Conservation (phyloP, 2,888 invertebrate species). For the Leucophenga maculata region DNA sequence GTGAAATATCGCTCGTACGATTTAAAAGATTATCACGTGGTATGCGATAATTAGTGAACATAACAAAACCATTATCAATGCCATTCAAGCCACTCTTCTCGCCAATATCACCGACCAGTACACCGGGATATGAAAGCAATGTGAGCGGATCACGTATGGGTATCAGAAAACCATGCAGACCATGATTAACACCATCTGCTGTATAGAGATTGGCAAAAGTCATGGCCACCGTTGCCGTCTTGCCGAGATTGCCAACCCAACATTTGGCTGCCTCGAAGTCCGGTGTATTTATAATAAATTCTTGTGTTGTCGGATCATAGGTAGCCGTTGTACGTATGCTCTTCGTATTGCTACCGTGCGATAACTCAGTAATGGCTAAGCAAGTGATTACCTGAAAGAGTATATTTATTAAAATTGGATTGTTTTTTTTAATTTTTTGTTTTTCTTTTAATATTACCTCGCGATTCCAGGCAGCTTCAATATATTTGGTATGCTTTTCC, state of each 20-base stretch:
- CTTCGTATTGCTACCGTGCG: constrained; percentile 95
- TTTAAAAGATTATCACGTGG: constrained; percentile 89
- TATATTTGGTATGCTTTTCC: constrained; percentile 80
- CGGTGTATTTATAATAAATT: constrained; percentile 92
- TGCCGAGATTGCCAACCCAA: constrained; percentile 95
- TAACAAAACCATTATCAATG: constrained; percentile 92
- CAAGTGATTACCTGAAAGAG: constrained; percentile 76
- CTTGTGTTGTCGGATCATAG: constrained; percentile 83
- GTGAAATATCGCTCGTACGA: constrained; percentile 89
- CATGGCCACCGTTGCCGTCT: constrained; percentile 88
- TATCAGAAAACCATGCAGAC: constrained; percentile 91
- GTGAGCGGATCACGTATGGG: constrained; percentile 87
- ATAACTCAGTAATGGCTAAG: constrained; percentile 92
- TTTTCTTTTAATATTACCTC: constrained; percentile 72
- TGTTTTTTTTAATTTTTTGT: no score
- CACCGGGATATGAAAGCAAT: constrained; percentile 84
- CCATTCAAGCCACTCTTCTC: constrained; percentile 93
- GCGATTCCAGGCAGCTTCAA: constrained; percentile 80
- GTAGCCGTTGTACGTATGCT: constrained; percentile 92
- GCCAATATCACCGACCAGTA: constrained; percentile 92
- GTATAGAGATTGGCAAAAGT: constrained; percentile 93
- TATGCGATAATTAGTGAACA: constrained; percentile 90
- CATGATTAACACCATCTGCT: constrained; percentile 83
- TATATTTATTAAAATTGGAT: no score
- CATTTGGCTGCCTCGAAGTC: constrained; percentile 97